Percentiles rank a stretch among this genome's conserved stretches.
These are phyloP conservation scores for Littorina saxatilis DNA, from an alignment of 1,140 invertebrate species.

Conservation along the genomic window DNA sequence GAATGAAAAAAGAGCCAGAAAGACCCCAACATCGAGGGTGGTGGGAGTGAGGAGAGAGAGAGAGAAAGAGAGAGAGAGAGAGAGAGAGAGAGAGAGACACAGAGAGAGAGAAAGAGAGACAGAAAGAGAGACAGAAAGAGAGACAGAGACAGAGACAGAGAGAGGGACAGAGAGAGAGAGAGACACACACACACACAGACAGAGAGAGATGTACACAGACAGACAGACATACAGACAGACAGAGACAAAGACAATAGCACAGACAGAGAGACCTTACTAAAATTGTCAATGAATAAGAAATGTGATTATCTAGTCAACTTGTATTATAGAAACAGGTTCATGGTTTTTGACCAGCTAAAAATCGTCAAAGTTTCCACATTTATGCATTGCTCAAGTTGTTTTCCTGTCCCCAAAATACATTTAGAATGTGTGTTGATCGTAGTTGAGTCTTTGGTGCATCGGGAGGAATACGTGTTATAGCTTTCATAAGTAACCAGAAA, in stretches of 20 bases:
- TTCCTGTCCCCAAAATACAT: no score
- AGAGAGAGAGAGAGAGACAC: not conserved
- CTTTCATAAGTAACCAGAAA: no score
- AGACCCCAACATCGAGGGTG: not conserved
- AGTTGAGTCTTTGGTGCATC: no score
- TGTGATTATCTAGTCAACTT: no score
- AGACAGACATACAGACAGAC: no score
- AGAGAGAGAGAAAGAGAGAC: not conserved
- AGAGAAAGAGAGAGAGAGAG: not conserved
- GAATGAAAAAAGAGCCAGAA: not conserved
- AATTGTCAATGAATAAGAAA: not conserved
- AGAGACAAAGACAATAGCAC: not conserved
- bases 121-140: not conserved
- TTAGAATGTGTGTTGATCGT: no score
- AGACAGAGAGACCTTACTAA: not conserved
- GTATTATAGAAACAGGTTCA: no score
- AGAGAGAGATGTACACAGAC: not conserved
- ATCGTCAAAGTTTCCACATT: no score
- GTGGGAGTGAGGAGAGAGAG: not conserved
- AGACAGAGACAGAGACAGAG: not conserved
- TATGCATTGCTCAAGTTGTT: no score
- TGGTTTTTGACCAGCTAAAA: no score
- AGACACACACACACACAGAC: slow-evolving; percentile 8
- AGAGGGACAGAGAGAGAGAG: not conserved
- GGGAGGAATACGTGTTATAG: no score